Percentiles rank a stretch among this genome's conserved stretches.
phyloP scores from a whole-genome alignment of 2,113 vertebrate genomes.

The Halcyon malimbica region DNA sequence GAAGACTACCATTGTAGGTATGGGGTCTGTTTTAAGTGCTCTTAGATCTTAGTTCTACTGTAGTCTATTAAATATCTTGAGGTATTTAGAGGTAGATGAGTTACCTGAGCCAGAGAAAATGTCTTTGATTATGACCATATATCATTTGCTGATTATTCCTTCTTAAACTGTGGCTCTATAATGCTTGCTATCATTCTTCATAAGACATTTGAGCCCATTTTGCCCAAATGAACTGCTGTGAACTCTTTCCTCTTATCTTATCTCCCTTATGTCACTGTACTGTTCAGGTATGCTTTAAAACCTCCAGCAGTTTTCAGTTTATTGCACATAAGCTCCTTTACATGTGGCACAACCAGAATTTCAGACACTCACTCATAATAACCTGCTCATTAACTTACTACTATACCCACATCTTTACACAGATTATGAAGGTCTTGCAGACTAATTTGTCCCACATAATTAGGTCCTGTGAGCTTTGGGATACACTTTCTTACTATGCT shows the following conservation, averaged over 20 bases:
- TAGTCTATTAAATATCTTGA: neutral
- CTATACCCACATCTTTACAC: constrained; percentile 25
- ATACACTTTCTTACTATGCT: constrained; percentile 28
- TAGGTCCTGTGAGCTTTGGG: constrained; percentile 62
- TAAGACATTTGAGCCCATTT: neutral
- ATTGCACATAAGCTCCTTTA: constrained; percentile 7
- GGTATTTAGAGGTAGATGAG: neutral
- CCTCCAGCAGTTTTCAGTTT: neutral
- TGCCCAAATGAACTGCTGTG: neutral
- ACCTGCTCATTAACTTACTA: constrained; percentile 12
- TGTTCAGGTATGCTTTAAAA: neutral
- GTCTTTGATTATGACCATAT: neutral
- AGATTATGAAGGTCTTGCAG: constrained; percentile 55
- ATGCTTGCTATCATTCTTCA: neutral
- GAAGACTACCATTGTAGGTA: neutral
- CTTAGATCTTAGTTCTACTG: neutral
- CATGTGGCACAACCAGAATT: neutral
- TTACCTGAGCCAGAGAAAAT: neutral
- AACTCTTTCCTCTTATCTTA: neutral
- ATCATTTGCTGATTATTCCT: neutral
- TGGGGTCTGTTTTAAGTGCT: neutral
- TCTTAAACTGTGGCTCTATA: neutral
- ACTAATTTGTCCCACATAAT: constrained; percentile 63
- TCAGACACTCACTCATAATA: constrained; percentile 38
- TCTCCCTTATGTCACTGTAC: neutral